Evolutionary conservation across 2,113 vertebrate species (phyloP), one percentile per base, ranked within the genome.

Genomic region (Pleuronectes platessa): DNA sequence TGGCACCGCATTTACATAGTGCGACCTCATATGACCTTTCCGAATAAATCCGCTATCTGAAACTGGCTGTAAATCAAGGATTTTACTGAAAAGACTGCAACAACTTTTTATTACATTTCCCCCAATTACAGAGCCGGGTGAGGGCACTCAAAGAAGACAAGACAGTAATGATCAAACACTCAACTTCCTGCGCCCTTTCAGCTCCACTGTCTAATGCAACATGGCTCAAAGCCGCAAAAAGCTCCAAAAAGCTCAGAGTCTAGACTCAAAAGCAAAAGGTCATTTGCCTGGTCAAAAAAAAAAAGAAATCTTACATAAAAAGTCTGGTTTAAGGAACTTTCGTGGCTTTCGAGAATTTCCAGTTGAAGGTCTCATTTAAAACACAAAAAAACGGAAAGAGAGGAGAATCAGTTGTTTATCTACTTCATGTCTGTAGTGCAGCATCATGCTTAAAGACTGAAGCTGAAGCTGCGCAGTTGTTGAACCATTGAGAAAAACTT

Each of bases 191-290:
- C 31, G 6, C 31, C 31, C 31, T 31, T 31, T 31, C 31, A 31
- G 31, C 31, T 31, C 31, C 31, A 31, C 31, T 31, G 31, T 31
- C 31, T 1, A 31, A 31, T 31, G 31, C 31, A 31, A 31, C 31
- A 31, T 31, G 31, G 31, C 31, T 31, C 31, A 31, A 31, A 31
- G 4, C 61, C 59, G 51, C 21, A 59, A 54, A 53, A 23, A 31
- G 17, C 49, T 53, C 13, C 5, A 9, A 47, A 47, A 47, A 15
- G 45, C 45, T 47, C 14, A 47, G 17, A 53, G 51, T 53, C 51
- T 8, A 53, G 51, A n/a, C 51, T 53, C 51, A 53, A 53, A n/a
- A 68, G 60, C n/a, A 56, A 83, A 68, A 58, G 71, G 51, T 62
- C 9, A 7, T 9, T 9, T 0, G 13, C 15, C 42, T 17, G 53